Percentiles rank a stretch among this genome's conserved stretches.
Conservation (phyloP, 2,797 vertebrate genomes). For the Tokudaia muenninki region DNA sequence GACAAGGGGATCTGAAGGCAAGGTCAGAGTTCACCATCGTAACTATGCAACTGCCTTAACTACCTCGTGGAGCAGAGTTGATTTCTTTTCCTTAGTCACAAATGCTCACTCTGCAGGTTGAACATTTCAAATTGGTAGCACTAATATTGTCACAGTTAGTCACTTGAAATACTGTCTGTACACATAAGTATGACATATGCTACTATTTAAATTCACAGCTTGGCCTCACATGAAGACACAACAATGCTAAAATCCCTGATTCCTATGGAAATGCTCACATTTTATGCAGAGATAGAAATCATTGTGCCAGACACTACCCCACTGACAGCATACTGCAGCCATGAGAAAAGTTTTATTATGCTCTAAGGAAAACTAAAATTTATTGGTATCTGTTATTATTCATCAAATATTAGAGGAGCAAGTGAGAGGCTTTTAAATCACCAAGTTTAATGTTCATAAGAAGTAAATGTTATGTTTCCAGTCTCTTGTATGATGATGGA, state of each 20-base stretch:
- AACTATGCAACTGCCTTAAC: conserved; percentile 45
- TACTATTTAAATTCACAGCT: conserved; percentile 84
- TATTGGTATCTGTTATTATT: conserved; percentile 74
- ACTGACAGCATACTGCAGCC: conserved; percentile 68
- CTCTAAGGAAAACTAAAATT: conserved; percentile 72
- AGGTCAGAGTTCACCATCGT: conserved; percentile 74
- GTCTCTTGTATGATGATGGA: conserved; percentile 36
- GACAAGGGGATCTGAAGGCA: conserved; percentile 65
- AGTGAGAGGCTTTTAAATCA: conserved; percentile 70
- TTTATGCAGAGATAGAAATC: conserved; percentile 78
- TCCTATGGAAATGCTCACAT: conserved; percentile 81
- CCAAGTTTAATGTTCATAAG: conserved; percentile 57
- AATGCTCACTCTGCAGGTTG: conserved; percentile 76
- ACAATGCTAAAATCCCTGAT: conserved; percentile 77
- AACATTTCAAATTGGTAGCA: conserved; percentile 80
- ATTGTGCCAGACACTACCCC: conserved; percentile 59
- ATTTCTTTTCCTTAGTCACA: conserved; percentile 68
- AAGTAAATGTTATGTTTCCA: conserved; percentile 45
- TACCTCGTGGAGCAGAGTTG: conserved; percentile 62
- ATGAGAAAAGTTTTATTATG: conserved; percentile 52
- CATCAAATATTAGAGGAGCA: conserved; percentile 55
- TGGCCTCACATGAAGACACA: conserved; percentile 78
- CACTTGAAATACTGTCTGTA: conserved; percentile 79
- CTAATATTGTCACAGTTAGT: conserved; percentile 78
- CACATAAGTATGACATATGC: conserved; percentile 79